phyloP scores from a whole-genome alignment of 2,888 invertebrate species.

The Cotesia congregata region DNA sequence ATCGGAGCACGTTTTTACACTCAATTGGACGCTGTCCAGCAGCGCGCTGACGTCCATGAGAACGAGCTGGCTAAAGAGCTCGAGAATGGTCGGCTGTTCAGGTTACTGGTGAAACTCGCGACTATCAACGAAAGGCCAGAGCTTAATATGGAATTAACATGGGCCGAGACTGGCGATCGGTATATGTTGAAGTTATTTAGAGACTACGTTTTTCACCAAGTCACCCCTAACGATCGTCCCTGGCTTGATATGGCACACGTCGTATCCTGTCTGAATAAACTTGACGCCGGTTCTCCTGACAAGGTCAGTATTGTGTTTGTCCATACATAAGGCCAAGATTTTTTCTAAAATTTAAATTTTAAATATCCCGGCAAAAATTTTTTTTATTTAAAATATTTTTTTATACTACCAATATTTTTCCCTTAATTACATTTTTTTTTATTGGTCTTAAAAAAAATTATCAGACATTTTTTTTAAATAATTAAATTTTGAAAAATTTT shows the following conservation, averaged over 20 bases:
- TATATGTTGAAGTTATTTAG: conserved; percentile 98
- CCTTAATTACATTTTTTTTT: too few species aligned
- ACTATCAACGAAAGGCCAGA: conserved; percentile 97
- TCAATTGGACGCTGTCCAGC: conserved; percentile 91
- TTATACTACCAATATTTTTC: too few species aligned
- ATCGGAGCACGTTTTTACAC: conserved; percentile 97
- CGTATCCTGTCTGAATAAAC: conserved; percentile 92
- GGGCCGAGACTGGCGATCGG: conserved; percentile 98
- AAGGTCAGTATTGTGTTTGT: conserved; percentile 73
- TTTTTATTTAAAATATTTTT: too few species aligned
- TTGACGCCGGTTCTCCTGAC: conserved; percentile 85
- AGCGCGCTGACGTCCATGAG: conserved; percentile 90
- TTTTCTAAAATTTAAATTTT: too few species aligned
- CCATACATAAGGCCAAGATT: background rate
- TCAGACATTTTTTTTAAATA: too few species aligned
- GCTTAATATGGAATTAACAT: conserved; percentile 92
- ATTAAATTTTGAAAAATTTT: too few species aligned
- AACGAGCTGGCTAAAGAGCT: conserved; percentile 93
- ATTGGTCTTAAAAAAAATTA: too few species aligned
- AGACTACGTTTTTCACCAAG: conserved; percentile 97
- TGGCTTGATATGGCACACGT: conserved; percentile 98
- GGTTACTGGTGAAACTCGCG: conserved; percentile 91
- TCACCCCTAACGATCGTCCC: conserved; percentile 91
- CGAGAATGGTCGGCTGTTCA: conserved; percentile 93
- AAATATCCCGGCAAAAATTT: too few species aligned